Percentiles rank a stretch among this genome's conserved stretches.
Evolutionary conservation across 2,797 vertebrate species (phyloP).

Genomic region (Macrochelys suwanniensis): DNA sequence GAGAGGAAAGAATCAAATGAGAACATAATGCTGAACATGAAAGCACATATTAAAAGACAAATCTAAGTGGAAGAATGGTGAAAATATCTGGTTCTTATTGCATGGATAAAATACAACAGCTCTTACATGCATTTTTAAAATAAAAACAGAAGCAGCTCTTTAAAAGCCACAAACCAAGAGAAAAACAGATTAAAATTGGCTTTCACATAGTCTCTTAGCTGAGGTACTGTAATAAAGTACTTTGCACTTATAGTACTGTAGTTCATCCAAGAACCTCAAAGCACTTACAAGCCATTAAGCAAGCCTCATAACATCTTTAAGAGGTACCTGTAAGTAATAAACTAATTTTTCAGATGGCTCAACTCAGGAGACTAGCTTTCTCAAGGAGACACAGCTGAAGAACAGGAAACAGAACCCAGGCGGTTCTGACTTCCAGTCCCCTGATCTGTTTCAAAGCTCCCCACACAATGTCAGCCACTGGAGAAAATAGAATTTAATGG

Average conservation of each 20-base stretch:
- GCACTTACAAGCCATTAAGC: constrained; percentile 29
- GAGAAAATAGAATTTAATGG: not conserved
- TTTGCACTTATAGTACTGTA: not conserved
- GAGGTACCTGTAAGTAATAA: constrained; percentile 37
- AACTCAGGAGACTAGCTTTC: constrained; percentile 26
- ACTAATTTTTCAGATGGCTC: constrained; percentile 47
- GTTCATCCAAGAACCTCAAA: not conserved
- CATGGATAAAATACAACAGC: constrained; percentile 20
- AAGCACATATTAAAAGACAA: constrained; percentile 59
- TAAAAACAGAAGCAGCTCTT: constrained; percentile 48
- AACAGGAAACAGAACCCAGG: constrained; percentile 15
- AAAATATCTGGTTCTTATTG: constrained; percentile 48
- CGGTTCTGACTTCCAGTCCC: constrained; percentile 4
- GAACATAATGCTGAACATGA: constrained; percentile 49
- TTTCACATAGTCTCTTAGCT: constrained; percentile 12
- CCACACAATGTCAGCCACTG: not conserved
- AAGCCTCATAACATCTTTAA: constrained; percentile 37
- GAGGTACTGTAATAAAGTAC: not conserved
- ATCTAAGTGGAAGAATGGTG: constrained; percentile 37
- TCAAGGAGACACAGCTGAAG: constrained; percentile 48
- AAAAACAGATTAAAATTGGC: constrained; percentile 37
- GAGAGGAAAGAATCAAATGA: constrained; percentile 62
- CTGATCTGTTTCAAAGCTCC: not conserved
- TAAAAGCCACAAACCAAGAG: constrained; percentile 41
- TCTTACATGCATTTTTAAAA: constrained; percentile 47